phyloP scores from a whole-genome alignment of 2,888 invertebrate genomes.

The Sminthurides aquaticus region DNA sequence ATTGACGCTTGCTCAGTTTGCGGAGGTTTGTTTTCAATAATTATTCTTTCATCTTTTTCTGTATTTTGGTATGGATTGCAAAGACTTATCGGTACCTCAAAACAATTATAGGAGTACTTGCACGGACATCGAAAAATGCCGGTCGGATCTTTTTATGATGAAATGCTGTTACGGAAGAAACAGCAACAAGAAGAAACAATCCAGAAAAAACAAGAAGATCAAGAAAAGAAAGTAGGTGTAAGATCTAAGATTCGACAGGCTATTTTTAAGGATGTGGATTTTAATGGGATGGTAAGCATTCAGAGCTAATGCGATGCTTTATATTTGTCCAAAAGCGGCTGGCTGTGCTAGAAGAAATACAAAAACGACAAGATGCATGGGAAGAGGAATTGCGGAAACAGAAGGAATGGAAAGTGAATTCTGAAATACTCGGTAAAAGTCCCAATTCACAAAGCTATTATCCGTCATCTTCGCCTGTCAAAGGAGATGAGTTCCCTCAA shows the following conservation, averaged over 20 bases:
- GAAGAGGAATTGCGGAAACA: constrained; percentile 58
- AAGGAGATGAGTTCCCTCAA: constrained; percentile 24
- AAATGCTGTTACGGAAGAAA: constrained; percentile 70
- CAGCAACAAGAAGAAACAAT: constrained; percentile 57
- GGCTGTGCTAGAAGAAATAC: constrained; percentile 66
- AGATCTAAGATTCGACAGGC: no score
- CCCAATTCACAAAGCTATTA: constrained; percentile 12
- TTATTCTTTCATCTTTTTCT: no score
- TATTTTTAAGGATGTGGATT: constrained; percentile 4
- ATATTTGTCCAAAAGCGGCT: constrained; percentile 47
- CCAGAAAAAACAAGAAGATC: constrained; percentile 53
- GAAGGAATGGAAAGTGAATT: constrained; percentile 36
- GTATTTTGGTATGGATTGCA: no score
- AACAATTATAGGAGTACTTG: constrained; percentile 63
- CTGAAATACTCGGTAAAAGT: constrained; percentile 14
- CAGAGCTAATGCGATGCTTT: not conserved
- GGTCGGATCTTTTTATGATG: constrained; percentile 76
- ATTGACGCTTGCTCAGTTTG: constrained; percentile 68
- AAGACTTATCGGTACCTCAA: no score
- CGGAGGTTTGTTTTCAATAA: constrained; percentile 53
- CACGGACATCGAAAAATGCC: constrained; percentile 73
- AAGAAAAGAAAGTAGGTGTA: constrained; percentile 59
- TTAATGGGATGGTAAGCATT: not conserved
- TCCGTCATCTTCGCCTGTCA: constrained; percentile 26
- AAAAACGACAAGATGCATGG: constrained; percentile 68